A percentile compares a stretch with the other conserved stretches of the same genome.
phyloP scores from a whole-genome alignment of 2,797 vertebrate species.

The Micropoecilia bifurca region DNA sequence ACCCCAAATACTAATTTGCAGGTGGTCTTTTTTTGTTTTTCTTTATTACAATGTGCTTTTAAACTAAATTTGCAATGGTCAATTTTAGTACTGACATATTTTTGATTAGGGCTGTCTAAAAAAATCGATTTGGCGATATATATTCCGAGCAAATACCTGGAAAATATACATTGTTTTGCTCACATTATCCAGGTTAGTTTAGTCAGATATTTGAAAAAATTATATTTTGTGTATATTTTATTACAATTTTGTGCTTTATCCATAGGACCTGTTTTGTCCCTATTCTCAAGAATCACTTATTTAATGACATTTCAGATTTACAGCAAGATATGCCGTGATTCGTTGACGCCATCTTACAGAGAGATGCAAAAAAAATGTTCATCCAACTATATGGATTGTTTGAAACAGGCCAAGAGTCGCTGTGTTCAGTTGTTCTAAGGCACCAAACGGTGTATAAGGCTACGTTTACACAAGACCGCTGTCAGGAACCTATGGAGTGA shows the following conservation, averaged over 20 bases:
- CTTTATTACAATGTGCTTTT: not conserved
- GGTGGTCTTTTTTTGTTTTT: not conserved
- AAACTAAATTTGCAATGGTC: not conserved
- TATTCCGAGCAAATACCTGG: no score
- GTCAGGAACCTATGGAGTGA: no score
- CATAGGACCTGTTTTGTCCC: no score
- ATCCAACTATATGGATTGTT: not conserved
- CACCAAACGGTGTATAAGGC: not conserved
- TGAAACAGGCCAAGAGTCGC: not conserved
- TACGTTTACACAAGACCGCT: not conserved
- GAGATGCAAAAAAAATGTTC: not conserved
- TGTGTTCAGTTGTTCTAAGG: not conserved
- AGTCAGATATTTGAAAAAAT: no score
- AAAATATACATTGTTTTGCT: no score
- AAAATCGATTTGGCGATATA: no score
- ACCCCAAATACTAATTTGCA: not conserved
- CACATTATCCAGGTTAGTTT: no score
- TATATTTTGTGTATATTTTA: no score
- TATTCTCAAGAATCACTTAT: no score
- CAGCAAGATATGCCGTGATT: not conserved
- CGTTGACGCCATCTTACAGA: not conserved
- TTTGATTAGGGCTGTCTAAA: no score
- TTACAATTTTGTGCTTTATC: no score
- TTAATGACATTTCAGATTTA: not conserved
- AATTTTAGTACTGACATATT: not conserved